These are phyloP conservation scores for Drosophila ercepeae DNA, from an alignment of 1,140 invertebrate genomes.

Conservation along the genomic window DNA sequence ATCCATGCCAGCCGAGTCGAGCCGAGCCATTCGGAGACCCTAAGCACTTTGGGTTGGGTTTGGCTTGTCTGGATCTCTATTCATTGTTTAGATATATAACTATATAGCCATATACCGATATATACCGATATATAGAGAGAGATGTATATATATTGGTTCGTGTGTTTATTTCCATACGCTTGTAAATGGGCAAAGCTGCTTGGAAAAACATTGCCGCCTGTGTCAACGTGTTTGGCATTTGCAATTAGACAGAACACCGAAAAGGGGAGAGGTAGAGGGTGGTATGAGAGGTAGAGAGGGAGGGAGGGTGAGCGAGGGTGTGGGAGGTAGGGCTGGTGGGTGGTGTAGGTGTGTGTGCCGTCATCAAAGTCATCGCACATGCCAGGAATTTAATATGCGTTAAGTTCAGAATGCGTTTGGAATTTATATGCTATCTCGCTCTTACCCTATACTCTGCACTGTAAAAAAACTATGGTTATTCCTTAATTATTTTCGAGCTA, in stretches of 20 bases:
- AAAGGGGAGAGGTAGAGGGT: not conserved
- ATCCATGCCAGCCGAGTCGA: not conserved
- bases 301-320: conserved; percentile 12
- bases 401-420: conserved; percentile 71
- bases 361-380: conserved; percentile 61
- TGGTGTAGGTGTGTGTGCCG: conserved; percentile 49
- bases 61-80: conserved; percentile 14
- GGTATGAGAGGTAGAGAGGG: conserved; percentile 26
- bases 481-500: not conserved
- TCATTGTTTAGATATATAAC: conserved; percentile 28
- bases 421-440: conserved; percentile 44
- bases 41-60: not conserved
- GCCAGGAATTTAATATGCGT: conserved; percentile 65
- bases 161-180: conserved; percentile 4
- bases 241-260: conserved; percentile 58
- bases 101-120: not conserved
- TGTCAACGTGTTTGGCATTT: conserved; percentile 72
- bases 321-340: not conserved
- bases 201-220: conserved; percentile 40
- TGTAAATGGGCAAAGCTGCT: conserved; percentile 66
- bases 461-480: conserved; percentile 11
- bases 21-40: not conserved
- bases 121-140: not conserved
- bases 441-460: not conserved
- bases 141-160: not conserved